These are phyloP conservation scores for Callopanchax toddi DNA, from an alignment of 2,113 vertebrate species.

Conservation along the genomic window DNA sequence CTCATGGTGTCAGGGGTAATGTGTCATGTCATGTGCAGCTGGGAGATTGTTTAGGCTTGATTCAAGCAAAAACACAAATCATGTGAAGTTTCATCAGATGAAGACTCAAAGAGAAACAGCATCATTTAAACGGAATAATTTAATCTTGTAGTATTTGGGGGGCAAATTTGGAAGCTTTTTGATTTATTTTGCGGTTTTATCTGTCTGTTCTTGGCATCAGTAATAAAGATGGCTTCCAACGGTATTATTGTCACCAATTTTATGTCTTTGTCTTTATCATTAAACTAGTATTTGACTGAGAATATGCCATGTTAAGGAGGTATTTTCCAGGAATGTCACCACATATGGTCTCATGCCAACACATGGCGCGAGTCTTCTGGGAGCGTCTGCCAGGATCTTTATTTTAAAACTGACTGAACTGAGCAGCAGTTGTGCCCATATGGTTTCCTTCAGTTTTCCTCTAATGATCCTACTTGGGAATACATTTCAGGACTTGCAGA, in stretches of 20 bases:
- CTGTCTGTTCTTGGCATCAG: constrained; percentile 19
- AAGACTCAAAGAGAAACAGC: not conserved
- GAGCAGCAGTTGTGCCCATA: constrained; percentile 66
- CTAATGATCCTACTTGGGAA: constrained; percentile 69
- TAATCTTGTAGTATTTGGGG: constrained; percentile 10
- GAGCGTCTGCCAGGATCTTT: constrained; percentile 31
- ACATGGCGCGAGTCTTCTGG: constrained; percentile 19
- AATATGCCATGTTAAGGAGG: constrained; percentile 2
- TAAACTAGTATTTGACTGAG: not conserved
- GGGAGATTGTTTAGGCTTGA: constrained; percentile 4
- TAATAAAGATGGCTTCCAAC: constrained; percentile 36
- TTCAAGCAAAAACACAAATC: constrained; percentile 2
- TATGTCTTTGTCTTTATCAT: not conserved
- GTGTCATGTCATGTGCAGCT: constrained; percentile 19
- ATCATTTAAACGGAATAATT: not conserved
- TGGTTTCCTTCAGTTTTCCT: constrained; percentile 59
- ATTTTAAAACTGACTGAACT: constrained; percentile 57
- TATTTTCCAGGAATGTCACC: constrained; percentile 3
- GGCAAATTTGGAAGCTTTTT: constrained; percentile 9
- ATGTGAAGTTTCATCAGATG: not conserved
- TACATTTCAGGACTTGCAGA: constrained; percentile 53
- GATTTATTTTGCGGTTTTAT: constrained; percentile 17
- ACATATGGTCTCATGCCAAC: constrained; percentile 8
- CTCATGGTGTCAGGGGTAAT: constrained; percentile 5
- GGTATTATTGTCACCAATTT: constrained; percentile 19